Evolutionary conservation across 1,140 invertebrate genomes (phyloP).

Genomic region (Armadillidium nasatum): DNA sequence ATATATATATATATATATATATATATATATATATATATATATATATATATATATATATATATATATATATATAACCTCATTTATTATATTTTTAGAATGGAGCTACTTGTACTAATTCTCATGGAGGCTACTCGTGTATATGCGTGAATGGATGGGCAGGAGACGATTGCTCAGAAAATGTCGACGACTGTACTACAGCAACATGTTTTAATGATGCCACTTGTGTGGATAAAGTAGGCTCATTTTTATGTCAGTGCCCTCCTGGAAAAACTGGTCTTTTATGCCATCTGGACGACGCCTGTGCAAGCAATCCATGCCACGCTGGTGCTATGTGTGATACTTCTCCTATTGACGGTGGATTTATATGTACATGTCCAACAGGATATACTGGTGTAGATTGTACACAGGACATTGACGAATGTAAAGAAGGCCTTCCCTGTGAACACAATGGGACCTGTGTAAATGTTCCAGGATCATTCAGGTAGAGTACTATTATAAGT

Average conservation of each 20-base stretch:
- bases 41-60: too few species aligned
- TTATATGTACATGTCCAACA: conserved; percentile 85
- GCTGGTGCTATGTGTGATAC: conserved; percentile 90
- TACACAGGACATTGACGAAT: conserved; percentile 91
- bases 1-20: too few species aligned
- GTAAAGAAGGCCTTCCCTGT: conserved; percentile 86
- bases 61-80: too few species aligned
- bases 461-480: conserved; percentile 88
- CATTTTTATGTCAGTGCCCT: conserved; percentile 92
- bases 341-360: conserved; percentile 88
- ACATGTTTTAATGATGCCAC: conserved; percentile 96
- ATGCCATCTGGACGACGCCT: conserved; percentile 94
- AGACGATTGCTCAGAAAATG: conserved; percentile 82
- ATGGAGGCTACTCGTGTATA: conserved; percentile 87
- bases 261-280: conserved; percentile 82
- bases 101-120: conserved; percentile 86
- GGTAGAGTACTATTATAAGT: conserved; percentile 60
- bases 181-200: conserved; percentile 85
- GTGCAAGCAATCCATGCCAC: conserved; percentile 92
- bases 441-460: conserved; percentile 90
- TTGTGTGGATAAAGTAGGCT: conserved; percentile 88
- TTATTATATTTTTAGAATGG: conserved; percentile 70
- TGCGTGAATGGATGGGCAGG: conserved; percentile 95
- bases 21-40: too few species aligned
- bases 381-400: conserved; percentile 88